Evolutionary conservation across 2,113 vertebrate genomes (phyloP), one percentile per base, ranked within the genome.

Genomic region (Thamnaconus septentrionalis): DNA sequence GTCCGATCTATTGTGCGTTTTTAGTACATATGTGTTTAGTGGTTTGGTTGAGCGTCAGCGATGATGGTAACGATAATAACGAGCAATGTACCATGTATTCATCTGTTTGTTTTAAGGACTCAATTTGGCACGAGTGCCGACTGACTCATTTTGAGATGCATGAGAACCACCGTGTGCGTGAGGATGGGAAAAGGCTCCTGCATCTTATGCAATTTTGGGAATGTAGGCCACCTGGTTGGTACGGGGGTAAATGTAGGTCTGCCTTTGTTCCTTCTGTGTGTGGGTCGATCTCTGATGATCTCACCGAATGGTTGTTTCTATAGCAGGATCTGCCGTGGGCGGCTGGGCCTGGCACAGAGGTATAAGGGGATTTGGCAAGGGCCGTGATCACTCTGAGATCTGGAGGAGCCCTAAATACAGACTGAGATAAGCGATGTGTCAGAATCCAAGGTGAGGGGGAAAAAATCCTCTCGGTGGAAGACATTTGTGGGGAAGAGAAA

Each of bases 221-320:
- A 86, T 79, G 66, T 81, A 75, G 86, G 81, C 70, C 85, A 85
- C 70, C 67, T 70, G 59, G 31, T 78, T 72, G 65, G 54, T 69
- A 66, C 55, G 10, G 78, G 63, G 81, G 64, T 75, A 70, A 82
- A 86, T 73, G 65, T 73, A 74, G 71, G 80, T 62, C 82, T 78
- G 44, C 45, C 67, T 82, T 86, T 87, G 76, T 85, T 84, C 61
- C 59, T 64, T 59, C 59, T 58, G 51, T 77, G 82, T 78, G 82
- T 85, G 86, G 83, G 79, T 78, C 59, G 78, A 78, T 75, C 51
- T 85, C 67, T 80, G 78, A 80, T 86, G 83, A 87, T 74, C 85
- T 85, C 76, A 83, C 52, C 53, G 8, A 48, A 31, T 31, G 42
- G 62, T 69, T 62, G 56, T 66, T 81, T 72, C 69, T 78, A 56